Percentiles rank a stretch among this genome's conserved stretches.
These are phyloP conservation scores for Silvanus unidentatus DNA, from an alignment of 2,888 invertebrate genomes.

Conservation along the genomic window DNA sequence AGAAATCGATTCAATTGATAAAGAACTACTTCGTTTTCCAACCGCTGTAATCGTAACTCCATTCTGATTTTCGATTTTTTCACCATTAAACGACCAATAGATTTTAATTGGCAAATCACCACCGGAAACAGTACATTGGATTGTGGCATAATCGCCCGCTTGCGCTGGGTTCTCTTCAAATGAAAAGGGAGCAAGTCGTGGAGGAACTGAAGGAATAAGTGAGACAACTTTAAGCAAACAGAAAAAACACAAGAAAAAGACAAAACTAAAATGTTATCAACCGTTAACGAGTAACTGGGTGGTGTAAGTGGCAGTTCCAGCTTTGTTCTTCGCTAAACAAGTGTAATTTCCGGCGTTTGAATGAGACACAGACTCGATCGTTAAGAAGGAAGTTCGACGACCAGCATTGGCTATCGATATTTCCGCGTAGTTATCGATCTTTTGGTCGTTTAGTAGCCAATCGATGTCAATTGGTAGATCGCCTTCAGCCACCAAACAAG, in stretches of 20 bases:
- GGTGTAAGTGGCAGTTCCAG: slow-evolving; percentile 51
- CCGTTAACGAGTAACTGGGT: slow-evolving; percentile 63
- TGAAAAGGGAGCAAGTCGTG: slow-evolving; percentile 39
- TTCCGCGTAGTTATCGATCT: slow-evolving; percentile 22
- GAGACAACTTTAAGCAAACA: slow-evolving; percentile 10
- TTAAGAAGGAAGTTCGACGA: slow-evolving; percentile 57
- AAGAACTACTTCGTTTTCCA: slow-evolving; percentile 54
- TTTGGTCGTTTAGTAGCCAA: slow-evolving; percentile 60
- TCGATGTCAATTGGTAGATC: slow-evolving; percentile 62
- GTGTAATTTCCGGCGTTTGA: slow-evolving; percentile 54
- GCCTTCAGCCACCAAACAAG: slow-evolving; percentile 64
- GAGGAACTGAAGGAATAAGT: slow-evolving; percentile 28
- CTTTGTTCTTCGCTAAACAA: slow-evolving; percentile 52
- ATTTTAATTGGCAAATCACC: slow-evolving; percentile 65
- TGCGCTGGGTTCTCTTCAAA: slow-evolving; percentile 59
- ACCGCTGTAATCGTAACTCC: slow-evolving; percentile 37
- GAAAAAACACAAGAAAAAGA: slow-evolving; percentile 5
- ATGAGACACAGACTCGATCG: slow-evolving; percentile 52
- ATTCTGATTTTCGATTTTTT: slow-evolving; percentile 31
- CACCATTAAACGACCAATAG: slow-evolving; percentile 61
- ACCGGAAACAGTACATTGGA: slow-evolving; percentile 61
- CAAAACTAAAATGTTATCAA: slow-evolving; percentile 37
- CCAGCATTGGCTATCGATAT: slow-evolving; percentile 40
- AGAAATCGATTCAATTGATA: slow-evolving; percentile 54
- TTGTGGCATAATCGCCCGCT: slow-evolving; percentile 63